Base-by-base conservation (phyloP, 2,888 invertebrate species). In the Cabera pusaria region DNA sequence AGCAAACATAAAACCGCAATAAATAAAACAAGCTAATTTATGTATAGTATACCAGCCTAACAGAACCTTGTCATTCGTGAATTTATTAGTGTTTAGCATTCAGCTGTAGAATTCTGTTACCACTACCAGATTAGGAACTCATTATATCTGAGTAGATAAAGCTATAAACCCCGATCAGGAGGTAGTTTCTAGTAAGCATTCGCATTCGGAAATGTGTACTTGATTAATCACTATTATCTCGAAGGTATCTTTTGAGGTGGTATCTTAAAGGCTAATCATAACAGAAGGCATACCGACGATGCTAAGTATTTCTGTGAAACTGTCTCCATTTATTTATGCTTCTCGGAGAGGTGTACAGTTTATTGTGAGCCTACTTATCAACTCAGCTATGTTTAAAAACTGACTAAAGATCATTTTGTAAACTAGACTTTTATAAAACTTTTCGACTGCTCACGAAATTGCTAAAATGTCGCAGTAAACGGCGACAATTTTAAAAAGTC, bases 81-180 rank as follows among this genome's bases (percentile, higher is more conserved):
- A 67, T 69, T 51, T 66, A 66, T 58, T 54, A 52, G 46, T 51
- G 49, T 50, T 56, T 44, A 50, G 46, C 52, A 67, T 64, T 77
- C 48, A 62, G 68, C 47, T 54, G 67, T 65, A 68, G 85, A 83
- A 84, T 85, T 80, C 65, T 72, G 78, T 70, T 67, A 64, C 52
- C 50, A 56, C 68, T 52, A 64, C 78, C 74, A 68, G 72, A 77
- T 81, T 79, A 72, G 82, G 84, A 74, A 78, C 81, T 84, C 75
- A 75, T 82, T 83, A 82, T 75, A 82, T 78, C 79, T 77, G 67
- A 68, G 57, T 55, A 71, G 66, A 74, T 80, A 79, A 78, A 73
- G 66, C 68, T 57, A 59, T 62, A 56, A 56, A 59, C 63, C 60
- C 61, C 56, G 59, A 62, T 69, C 67, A 61, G 64, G 68, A 64